These are phyloP conservation scores for Neoaliturus tenellus DNA, from an alignment of 2,888 invertebrate species.

Conservation along the genomic window DNA sequence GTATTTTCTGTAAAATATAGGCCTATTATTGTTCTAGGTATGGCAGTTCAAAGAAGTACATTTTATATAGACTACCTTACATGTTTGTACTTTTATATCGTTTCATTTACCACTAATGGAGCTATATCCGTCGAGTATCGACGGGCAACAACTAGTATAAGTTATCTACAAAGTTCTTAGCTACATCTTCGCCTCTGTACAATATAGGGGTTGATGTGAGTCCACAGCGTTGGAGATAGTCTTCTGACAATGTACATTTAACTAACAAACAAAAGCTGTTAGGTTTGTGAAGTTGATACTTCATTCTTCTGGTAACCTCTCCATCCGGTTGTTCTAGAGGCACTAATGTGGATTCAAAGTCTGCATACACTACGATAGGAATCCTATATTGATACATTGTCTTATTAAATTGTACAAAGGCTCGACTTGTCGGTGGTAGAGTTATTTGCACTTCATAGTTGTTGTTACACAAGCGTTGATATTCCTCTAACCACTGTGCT, in stretches of 20 bases:
- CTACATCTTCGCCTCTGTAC: slow-evolving; percentile 35
- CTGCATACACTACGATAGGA: slow-evolving; percentile 17
- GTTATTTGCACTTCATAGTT: not conserved
- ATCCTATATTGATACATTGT: slow-evolving; percentile 2
- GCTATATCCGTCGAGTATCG: too few relatives aligned
- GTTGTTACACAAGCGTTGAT: not conserved
- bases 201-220: not conserved
- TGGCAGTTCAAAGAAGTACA: too few relatives aligned
- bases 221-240: not conserved
- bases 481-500: not conserved
- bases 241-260: slow-evolving; percentile 14
- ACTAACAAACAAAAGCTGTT: slow-evolving; percentile 31
- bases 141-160: too few relatives aligned
- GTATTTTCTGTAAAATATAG: too few relatives aligned
- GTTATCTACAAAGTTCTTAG: slow-evolving; percentile 20
- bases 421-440: not conserved
- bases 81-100: too few relatives aligned
- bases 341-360: slow-evolving; percentile 21
- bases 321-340: not conserved
- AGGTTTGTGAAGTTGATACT: not conserved
- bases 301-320: not conserved
- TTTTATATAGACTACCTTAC: too few relatives aligned
- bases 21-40: too few relatives aligned
- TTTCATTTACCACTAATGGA: too few relatives aligned
- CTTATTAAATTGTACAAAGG: not conserved